A percentile compares a stretch with the other conserved stretches of the same genome.
Evolutionary conservation across 2,797 vertebrate species (phyloP).

Genomic region (Aeoliscus strigatus): DNA sequence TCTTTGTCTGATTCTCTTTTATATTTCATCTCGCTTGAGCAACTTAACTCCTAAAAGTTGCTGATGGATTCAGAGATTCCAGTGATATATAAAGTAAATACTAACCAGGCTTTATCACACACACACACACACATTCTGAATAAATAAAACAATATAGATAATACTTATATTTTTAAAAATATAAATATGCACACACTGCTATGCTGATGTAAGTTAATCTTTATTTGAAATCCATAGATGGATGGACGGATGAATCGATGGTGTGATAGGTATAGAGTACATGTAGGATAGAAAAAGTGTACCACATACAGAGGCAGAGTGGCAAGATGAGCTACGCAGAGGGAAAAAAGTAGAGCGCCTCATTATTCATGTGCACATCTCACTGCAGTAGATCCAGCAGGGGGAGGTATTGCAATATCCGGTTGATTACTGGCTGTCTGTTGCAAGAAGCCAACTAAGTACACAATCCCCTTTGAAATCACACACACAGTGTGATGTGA

Average conservation of each 20-base stretch:
- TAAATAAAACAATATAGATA: no score
- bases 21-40: no score
- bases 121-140: no score
- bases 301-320: not conserved
- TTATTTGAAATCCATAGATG: slow-evolving; percentile 2
- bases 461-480: slow-evolving; percentile 16
- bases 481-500: not conserved
- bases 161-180: no score
- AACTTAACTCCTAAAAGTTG: no score
- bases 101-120: no score
- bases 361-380: slow-evolving; percentile 68
- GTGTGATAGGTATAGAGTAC: not conserved
- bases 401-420: slow-evolving; percentile 84
- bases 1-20: no score
- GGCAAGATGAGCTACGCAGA: not conserved
- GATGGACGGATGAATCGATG: not conserved
- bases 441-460: slow-evolving; percentile 20
- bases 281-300: not conserved
- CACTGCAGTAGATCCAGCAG: slow-evolving; percentile 78
- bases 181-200: no score
- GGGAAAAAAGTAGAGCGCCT: slow-evolving; percentile 19
- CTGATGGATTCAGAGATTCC: no score
- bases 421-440: slow-evolving; percentile 41
- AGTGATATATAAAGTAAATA: no score
- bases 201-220: no score